Base-by-base conservation (phyloP, 2,888 invertebrate genomes). In the Callyntrura guangdongensis region DNA sequence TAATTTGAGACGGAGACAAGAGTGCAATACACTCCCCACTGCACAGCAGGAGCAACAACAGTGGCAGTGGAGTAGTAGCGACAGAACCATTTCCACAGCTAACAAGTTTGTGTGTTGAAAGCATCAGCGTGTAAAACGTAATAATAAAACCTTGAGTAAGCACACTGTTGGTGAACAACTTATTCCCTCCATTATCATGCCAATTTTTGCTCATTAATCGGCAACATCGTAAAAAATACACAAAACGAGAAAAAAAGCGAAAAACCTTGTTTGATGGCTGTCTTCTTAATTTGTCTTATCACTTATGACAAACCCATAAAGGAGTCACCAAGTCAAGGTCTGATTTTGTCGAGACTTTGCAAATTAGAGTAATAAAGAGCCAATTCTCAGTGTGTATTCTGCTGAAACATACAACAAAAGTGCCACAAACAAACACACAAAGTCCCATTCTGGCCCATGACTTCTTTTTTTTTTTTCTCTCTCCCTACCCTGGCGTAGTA, bases 281-380 rank as follows among this genome's bases (percentile, higher is more conserved):
- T 86, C 59, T 67, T 79, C 81, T 45, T 88, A 82, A 81, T 72
- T 81, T 82, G 53, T 59, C 47, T 74, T 83, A 89, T 72, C 82
- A 81, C 56, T 53, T 87, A 69, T 61, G 72, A 83, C 82, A 74
- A 82, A 83, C 61, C 36, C 72, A 72, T 61, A 89, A 67, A 82
- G 74, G 74, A 72, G 74, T 82, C 88, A 89, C 61, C 88, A 72
- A 89, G 88, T 89, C 88, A 89, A 89, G 88, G 88, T 89, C 88
- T 83, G 56, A 25, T 56, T 49, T 85, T 20, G 5, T 27, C 59
- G 20, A 86, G 56, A 72, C 47, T 77, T 86, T 79, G 87, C 77
- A 81, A 87, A 87, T 87, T 82, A 69, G 81, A 27, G 22, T 69
- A 83, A 67, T 67, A 83, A 85, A 85, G 27, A 59, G 20, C 22